A percentile compares a stretch with the other conserved stretches of the same genome.
These are phyloP conservation scores for Channallabes apus DNA, from an alignment of 2,797 vertebrate species.

Conservation along the genomic window DNA sequence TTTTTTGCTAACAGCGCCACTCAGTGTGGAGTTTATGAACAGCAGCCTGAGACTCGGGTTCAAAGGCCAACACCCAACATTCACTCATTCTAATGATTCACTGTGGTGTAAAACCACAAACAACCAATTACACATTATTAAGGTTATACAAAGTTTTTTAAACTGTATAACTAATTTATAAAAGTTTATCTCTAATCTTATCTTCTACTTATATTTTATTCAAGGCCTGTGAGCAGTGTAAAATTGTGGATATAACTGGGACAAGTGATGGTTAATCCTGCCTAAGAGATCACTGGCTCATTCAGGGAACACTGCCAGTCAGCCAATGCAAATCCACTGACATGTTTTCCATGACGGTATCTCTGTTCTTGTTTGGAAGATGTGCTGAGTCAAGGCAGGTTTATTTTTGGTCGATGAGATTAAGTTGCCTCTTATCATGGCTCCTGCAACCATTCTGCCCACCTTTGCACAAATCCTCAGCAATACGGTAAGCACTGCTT, in stretches of 20 bases:
- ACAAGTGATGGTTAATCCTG: conserved; percentile 34
- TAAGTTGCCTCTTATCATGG: conserved; percentile 43
- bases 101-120: background rate
- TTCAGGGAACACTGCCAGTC: background rate
- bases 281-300: conserved; percentile 9
- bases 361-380: conserved; percentile 27
- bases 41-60: conserved; percentile 16
- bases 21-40: conserved; percentile 57
- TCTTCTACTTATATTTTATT: background rate
- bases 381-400: conserved; percentile 51
- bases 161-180: background rate
- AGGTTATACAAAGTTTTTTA: background rate
- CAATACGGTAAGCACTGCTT: conserved; percentile 8
- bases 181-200: background rate
- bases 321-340: conserved; percentile 22
- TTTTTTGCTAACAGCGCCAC: conserved; percentile 56
- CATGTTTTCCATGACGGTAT: conserved; percentile 41
- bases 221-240: background rate
- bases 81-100: background rate
- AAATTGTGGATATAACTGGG: conserved; percentile 24
- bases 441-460: conserved; percentile 34
- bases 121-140: background rate
- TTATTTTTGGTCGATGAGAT: conserved; percentile 35
- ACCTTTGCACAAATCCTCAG: conserved; percentile 27
- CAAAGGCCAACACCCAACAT: background rate